These are phyloP conservation scores for Ecdyonurus torrentis DNA, from an alignment of 2,888 invertebrate genomes.

Conservation along the genomic window DNA sequence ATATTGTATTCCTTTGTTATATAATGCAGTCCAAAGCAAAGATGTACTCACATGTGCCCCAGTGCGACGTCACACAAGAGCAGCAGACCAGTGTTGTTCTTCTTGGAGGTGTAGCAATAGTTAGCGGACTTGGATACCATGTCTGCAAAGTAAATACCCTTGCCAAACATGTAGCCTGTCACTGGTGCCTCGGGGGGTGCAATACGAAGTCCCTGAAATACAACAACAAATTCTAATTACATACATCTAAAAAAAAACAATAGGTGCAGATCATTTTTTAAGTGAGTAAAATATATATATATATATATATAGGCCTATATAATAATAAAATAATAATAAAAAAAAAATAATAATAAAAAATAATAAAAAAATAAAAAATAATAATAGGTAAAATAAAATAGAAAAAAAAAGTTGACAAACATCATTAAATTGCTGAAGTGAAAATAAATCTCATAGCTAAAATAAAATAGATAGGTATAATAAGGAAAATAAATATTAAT, in stretches of 20 bases:
- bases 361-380: no score
- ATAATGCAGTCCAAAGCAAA: no score
- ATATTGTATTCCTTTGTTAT: no score
- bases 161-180: constrained; percentile 96
- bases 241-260: neutral
- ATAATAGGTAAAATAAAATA: no score
- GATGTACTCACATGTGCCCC: constrained; percentile 61
- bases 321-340: neutral
- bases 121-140: constrained; percentile 98
- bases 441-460: no score
- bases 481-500: no score
- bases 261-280: no score
- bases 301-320: neutral
- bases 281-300: no score
- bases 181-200: constrained; percentile 97
- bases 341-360: constrained; percentile 5
- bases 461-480: no score
- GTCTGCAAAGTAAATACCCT: constrained; percentile 95
- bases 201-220: constrained; percentile 62
- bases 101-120: constrained; percentile 65
- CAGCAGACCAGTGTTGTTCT: constrained; percentile 62
- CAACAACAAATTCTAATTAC: constrained; percentile 3
- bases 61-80: constrained; percentile 91
- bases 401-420: no score
- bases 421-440: no score